These are phyloP conservation scores for Lottia gigantea DNA, from an alignment of 2,888 invertebrate genomes.

Conservation along the genomic window DNA sequence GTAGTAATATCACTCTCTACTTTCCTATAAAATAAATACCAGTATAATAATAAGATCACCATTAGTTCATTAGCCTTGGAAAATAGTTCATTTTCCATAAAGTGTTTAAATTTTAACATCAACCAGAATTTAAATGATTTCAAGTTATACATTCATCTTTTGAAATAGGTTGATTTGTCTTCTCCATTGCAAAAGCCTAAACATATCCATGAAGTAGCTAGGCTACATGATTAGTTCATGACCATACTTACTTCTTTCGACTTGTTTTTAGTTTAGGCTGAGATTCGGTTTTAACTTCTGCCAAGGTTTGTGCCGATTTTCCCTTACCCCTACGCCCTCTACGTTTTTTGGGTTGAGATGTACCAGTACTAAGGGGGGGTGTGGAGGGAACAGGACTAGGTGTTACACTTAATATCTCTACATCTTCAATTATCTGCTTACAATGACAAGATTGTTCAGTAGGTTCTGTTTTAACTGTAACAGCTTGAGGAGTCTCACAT, in stretches of 20 bases:
- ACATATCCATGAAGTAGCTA: too few relatives aligned
- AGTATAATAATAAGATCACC: too few relatives aligned
- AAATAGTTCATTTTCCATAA: not conserved
- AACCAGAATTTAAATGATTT: too few relatives aligned
- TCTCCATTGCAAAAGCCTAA: too few relatives aligned
- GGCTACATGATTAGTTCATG: too few relatives aligned
- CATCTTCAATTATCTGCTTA: conserved; percentile 18
- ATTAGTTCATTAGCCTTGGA: too few relatives aligned
- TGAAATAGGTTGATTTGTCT: too few relatives aligned
- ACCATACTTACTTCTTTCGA: conserved; percentile 42
- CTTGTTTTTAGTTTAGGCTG: conserved; percentile 37
- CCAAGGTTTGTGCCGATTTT: conserved; percentile 12
- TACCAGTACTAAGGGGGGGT: not conserved
- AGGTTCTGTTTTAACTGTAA: not conserved
- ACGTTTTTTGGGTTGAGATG: conserved; percentile 23
- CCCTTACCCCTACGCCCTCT: conserved; percentile 29
- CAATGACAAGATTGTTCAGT: conserved; percentile 12
- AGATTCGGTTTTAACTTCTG: conserved; percentile 10
- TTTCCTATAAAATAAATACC: conserved; percentile 24
- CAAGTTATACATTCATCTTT: too few relatives aligned
- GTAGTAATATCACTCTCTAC: conserved; percentile 28
- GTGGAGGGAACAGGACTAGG: conserved; percentile 19
- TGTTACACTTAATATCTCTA: not conserved
- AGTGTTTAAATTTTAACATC: too few relatives aligned
- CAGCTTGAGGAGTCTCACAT: not conserved